Base-by-base conservation (phyloP, 23 tunicate genomes). In the Halocynthia aurantium region DNA sequence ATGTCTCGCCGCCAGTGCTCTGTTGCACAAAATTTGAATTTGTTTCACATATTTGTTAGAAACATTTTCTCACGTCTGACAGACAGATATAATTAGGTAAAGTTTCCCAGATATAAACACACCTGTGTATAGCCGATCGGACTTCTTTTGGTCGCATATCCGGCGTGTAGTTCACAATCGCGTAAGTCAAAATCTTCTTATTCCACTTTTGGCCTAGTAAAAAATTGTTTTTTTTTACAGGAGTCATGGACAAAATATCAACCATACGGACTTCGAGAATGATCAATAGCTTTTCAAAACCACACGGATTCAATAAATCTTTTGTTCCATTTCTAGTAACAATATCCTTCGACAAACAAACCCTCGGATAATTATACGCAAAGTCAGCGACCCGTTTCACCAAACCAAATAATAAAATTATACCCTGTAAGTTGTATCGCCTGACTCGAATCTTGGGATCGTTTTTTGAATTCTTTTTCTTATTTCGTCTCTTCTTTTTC, bases 111-210 rank as follows among this genome's bases (percentile, higher is more conserved):
- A 31, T 31, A 31, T 31, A 31, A 55, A 78, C 86, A 51, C 65
- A 91, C 97, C 61, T 68, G 81, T 52, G 57, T 12, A 91, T 91
- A 5, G 97, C 78, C 10, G 70, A 7, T 55, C 64, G 51, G 12
- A 91, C 91, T 63, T 85, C 84, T 9, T 70, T 12, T 9, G 52
- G n/a, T 12, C 81, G 69, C 90, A 91, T 76, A 52, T 91, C 97
- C n/a, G 79, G 86, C 10, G 97, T 77, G 21, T 81, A 61, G 61
- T 92, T 86, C 13, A 63, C n/a, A 50, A 92, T 92, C 49, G 70
- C 64, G 69, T 92, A 92, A 62, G 71, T 86, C 82, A 92, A 52
- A 6, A 55, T 61, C 8, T 78, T 86, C 50, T 86, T 86, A 8
- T 50, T 18, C 98, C 98, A 92, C 18, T 22, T 17, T 8, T 81